Conservation (phyloP, 1,140 invertebrate genomes). For the Drosophila suzukii region DNA sequence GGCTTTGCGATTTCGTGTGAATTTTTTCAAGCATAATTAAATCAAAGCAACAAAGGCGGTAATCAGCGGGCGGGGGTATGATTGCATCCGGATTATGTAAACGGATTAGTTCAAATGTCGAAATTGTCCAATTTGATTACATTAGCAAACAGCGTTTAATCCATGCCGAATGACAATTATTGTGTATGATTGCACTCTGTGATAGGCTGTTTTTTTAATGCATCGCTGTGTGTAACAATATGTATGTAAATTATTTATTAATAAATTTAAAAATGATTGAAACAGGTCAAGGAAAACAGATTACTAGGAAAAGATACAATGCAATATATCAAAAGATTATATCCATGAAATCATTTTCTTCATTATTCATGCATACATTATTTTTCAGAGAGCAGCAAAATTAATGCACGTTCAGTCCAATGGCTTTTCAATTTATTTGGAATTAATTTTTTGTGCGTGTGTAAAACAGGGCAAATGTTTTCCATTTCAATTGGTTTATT, state of each 20-base stretch:
- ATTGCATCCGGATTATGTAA: slow-evolving; percentile 45
- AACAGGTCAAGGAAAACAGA: slow-evolving; percentile 2
- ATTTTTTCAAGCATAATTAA: slow-evolving; percentile 55
- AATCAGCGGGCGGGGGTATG: slow-evolving; percentile 31
- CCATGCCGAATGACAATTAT: slow-evolving; percentile 41
- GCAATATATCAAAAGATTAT: slow-evolving; percentile 11
- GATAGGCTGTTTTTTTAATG: slow-evolving; percentile 1
- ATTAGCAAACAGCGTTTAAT: slow-evolving; percentile 42
- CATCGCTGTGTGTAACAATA: neutral
- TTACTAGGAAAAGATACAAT: neutral
- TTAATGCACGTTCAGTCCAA: slow-evolving; percentile 6
- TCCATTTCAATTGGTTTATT: slow-evolving; percentile 58
- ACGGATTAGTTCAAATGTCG: slow-evolving; percentile 58
- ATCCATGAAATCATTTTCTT: slow-evolving; percentile 23
- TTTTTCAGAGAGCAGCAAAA: slow-evolving; percentile 1
- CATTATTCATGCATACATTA: slow-evolving; percentile 6
- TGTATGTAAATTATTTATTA: neutral
- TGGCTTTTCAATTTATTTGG: slow-evolving; percentile 34
- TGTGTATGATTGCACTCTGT: slow-evolving; percentile 19
- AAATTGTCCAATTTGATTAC: slow-evolving; percentile 65
- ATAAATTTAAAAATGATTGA: slow-evolving; percentile 18
- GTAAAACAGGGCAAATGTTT: slow-evolving; percentile 13
- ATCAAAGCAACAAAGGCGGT: slow-evolving; percentile 58
- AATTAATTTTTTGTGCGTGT: slow-evolving; percentile 21
- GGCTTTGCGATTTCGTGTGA: neutral